A percentile compares a stretch with the other conserved stretches of the same genome.
These are phyloP conservation scores for Synanthedon formicaeformis DNA, from an alignment of 2,888 invertebrate species.

Conservation along the genomic window DNA sequence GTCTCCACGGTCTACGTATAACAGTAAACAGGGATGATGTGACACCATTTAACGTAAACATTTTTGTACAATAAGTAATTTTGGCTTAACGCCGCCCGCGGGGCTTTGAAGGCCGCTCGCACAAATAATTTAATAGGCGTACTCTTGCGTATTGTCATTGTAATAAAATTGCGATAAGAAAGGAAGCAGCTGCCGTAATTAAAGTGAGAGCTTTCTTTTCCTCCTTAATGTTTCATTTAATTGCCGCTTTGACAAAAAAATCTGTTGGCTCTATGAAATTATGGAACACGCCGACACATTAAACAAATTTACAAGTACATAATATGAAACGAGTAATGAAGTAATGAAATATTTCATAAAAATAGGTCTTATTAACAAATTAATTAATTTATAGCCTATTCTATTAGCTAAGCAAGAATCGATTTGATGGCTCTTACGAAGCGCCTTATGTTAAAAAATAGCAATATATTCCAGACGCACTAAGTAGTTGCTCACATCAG, in stretches of 20 bases:
- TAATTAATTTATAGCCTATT: too few relatives aligned
- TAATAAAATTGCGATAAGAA: slow-evolving; percentile 59
- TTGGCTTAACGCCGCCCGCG: slow-evolving; percentile 1
- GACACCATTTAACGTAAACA: slow-evolving; percentile 33
- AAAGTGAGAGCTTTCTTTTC: slow-evolving; percentile 44
- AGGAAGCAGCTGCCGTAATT: slow-evolving; percentile 53
- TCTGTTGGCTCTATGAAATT: background rate
- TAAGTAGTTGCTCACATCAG: too few relatives aligned
- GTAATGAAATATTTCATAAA: too few relatives aligned
- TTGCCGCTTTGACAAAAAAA: slow-evolving; percentile 30
- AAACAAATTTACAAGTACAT: background rate
- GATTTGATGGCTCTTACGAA: too few relatives aligned
- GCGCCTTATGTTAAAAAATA: too few relatives aligned
- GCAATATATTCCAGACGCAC: too few relatives aligned
- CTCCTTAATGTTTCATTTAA: slow-evolving; percentile 39
- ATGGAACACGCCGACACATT: background rate
- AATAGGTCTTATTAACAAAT: too few relatives aligned
- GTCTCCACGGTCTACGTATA: slow-evolving; percentile 7
- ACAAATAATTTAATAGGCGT: slow-evolving; percentile 35
- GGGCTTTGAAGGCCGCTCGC: background rate
- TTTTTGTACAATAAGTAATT: slow-evolving; percentile 12
- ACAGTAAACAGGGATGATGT: slow-evolving; percentile 43
- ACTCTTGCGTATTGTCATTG: slow-evolving; percentile 54
- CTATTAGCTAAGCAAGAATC: too few relatives aligned
- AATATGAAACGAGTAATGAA: too few relatives aligned